A percentile compares a stretch with the other conserved stretches of the same genome.
Conservation (phyloP, 2,113 vertebrate species). For the Mandrillus leucophaeus region DNA sequence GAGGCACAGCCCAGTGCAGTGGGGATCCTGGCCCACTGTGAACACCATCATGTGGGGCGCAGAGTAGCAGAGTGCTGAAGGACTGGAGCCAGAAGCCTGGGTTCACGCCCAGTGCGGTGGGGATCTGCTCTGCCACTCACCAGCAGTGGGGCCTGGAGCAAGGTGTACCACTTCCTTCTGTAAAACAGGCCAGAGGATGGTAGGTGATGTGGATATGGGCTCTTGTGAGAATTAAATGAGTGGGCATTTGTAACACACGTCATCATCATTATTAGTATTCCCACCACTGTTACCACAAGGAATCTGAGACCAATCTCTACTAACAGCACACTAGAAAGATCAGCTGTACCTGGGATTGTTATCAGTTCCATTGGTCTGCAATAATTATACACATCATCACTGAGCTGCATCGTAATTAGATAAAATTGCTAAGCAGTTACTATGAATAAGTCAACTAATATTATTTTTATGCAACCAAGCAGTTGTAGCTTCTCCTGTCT, state of each 20-base stretch:
- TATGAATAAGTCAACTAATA: not conserved
- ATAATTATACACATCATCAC: accelerated
- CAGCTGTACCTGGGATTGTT: not conserved
- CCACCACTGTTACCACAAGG: not conserved
- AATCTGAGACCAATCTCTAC: not conserved
- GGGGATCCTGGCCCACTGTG: not conserved
- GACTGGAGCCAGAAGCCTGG: not conserved
- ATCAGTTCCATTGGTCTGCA: not conserved
- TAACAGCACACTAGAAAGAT: not conserved
- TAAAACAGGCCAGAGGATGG: not conserved
- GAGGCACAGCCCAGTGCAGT: accelerated
- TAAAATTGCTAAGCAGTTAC: not conserved
- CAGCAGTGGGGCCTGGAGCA: not conserved
- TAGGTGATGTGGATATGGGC: not conserved
- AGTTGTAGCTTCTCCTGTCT: not conserved
- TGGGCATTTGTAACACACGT: not conserved
- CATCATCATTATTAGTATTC: not conserved
- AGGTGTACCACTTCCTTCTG: not conserved
- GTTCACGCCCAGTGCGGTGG: no score
- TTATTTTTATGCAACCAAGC: not conserved
- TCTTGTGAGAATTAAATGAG: not conserved
- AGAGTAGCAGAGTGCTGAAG: not conserved
- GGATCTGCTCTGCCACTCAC: not conserved
- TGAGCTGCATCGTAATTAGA: not conserved
- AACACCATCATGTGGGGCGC: accelerated